Percentiles rank a stretch among this genome's conserved stretches.
These are phyloP conservation scores for Acanthiza pusilla DNA, from an alignment of 2,797 vertebrate genomes.

Conservation along the genomic window DNA sequence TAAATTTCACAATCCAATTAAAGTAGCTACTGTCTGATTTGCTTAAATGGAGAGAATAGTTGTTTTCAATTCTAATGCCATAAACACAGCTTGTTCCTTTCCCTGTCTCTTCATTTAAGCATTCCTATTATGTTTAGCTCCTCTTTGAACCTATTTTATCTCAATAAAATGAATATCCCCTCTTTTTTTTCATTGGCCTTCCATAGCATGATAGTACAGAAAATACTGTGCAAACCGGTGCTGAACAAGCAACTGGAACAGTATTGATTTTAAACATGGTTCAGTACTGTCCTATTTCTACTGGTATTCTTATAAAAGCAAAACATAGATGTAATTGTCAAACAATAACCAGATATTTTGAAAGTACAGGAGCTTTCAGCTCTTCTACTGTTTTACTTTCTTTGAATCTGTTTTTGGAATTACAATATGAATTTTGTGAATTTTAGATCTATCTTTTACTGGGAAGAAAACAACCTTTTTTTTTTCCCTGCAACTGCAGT, in stretches of 20 bases:
- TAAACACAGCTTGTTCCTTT: not conserved
- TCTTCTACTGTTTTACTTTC: not conserved
- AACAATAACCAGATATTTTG: not conserved
- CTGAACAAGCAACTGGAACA: conserved; percentile 67
- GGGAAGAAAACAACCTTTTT: not conserved
- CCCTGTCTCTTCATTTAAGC: not conserved
- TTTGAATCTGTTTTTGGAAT: not conserved
- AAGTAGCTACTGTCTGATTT: not conserved
- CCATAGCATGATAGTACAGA: conserved; percentile 2
- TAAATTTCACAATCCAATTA: conserved; percentile 34
- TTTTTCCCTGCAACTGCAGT: conserved; percentile 65
- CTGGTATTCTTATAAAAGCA: conserved; percentile 1
- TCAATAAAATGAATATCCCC: conserved; percentile 15
- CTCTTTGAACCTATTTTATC: conserved; percentile 49
- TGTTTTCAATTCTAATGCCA: not conserved
- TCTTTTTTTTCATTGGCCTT: conserved; percentile 54
- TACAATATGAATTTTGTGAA: not conserved
- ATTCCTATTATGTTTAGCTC: not conserved
- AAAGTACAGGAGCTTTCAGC: not conserved
- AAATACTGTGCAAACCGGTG: conserved; percentile 12
- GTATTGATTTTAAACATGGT: conserved; percentile 44
- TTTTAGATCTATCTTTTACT: conserved; percentile 24
- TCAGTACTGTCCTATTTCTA: conserved; percentile 33
- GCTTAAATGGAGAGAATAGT: conserved; percentile 1
- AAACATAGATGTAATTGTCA: not conserved